phyloP scores from a whole-genome alignment of 2,113 vertebrate species.

The Mesoclemmys tuberculata region DNA sequence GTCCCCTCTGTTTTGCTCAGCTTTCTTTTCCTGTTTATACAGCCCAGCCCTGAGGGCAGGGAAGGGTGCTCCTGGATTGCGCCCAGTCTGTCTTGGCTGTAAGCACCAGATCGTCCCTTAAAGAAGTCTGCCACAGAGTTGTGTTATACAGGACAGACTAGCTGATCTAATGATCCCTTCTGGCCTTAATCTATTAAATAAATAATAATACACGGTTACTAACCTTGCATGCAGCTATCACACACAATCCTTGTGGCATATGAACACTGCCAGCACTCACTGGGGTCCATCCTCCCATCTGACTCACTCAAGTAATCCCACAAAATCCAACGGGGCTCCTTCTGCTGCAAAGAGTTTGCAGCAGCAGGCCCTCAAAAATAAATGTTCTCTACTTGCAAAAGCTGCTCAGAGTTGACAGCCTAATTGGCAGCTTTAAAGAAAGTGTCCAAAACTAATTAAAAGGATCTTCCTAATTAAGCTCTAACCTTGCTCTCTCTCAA shows the following conservation, averaged over 20 bases:
- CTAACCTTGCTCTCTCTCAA: constrained; percentile 50
- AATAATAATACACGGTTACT: not conserved
- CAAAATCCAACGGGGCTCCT: not conserved
- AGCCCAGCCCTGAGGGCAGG: not conserved
- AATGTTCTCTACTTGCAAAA: not conserved
- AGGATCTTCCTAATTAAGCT: not conserved
- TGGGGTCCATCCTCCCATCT: not conserved
- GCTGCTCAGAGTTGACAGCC: not conserved
- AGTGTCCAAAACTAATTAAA: constrained; percentile 37
- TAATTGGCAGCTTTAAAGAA: not conserved
- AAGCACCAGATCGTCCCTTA: not conserved
- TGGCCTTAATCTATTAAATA: not conserved
- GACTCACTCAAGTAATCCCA: not conserved
- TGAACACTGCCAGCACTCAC: not conserved
- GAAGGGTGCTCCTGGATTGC: not conserved
- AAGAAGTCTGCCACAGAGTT: not conserved
- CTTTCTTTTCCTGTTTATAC: not conserved
- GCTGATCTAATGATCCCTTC: not conserved
- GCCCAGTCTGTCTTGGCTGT: not conserved
- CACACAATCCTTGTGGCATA: not conserved
- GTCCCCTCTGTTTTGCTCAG: not conserved
- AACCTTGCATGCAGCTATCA: not conserved
- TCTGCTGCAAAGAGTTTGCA: not conserved
- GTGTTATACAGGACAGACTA: not conserved
- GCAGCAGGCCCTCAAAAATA: not conserved